phyloP scores from a whole-genome alignment of 2,113 vertebrate genomes.

The Halcyon senegalensis region DNA sequence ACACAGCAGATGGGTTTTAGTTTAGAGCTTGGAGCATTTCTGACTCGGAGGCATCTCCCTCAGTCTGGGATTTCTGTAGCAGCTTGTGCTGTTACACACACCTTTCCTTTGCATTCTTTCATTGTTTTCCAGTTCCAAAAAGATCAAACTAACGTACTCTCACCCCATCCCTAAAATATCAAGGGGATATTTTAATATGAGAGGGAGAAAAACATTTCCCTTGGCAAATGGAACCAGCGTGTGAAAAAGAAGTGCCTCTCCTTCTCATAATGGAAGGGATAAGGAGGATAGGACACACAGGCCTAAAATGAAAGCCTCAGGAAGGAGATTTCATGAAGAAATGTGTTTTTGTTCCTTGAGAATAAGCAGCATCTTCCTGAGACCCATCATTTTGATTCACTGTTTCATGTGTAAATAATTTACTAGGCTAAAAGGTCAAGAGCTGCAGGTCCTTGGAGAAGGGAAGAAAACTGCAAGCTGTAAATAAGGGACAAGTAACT shows the following conservation, averaged over 20 bases:
- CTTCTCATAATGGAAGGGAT: neutral
- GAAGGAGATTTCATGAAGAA: constrained; percentile 31
- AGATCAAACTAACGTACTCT: neutral
- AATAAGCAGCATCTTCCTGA: constrained; percentile 61
- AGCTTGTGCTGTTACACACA: neutral
- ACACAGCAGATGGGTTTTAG: neutral
- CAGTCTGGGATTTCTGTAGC: neutral
- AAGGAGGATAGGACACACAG: neutral
- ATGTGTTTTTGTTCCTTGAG: neutral
- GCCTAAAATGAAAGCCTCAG: neutral
- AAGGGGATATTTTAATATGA: constrained; percentile 4
- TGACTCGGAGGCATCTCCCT: neutral
- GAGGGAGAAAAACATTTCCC: constrained; percentile 11
- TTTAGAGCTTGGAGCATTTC: neutral
- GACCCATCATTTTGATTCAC: constrained; percentile 51
- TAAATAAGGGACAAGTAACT: constrained; percentile 49
- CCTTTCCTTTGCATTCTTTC: neutral
- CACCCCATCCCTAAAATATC: neutral
- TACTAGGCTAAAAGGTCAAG: constrained; percentile 67
- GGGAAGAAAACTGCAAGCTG: constrained; percentile 46
- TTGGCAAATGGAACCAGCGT: neutral
- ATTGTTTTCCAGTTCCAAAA: neutral
- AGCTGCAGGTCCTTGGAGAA: constrained; percentile 49
- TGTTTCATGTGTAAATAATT: constrained; percentile 70
- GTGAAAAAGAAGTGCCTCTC: constrained; percentile 4